Evolutionary conservation across 2,113 vertebrate species (phyloP).

Genomic region (Lucifuga dentata): DNA sequence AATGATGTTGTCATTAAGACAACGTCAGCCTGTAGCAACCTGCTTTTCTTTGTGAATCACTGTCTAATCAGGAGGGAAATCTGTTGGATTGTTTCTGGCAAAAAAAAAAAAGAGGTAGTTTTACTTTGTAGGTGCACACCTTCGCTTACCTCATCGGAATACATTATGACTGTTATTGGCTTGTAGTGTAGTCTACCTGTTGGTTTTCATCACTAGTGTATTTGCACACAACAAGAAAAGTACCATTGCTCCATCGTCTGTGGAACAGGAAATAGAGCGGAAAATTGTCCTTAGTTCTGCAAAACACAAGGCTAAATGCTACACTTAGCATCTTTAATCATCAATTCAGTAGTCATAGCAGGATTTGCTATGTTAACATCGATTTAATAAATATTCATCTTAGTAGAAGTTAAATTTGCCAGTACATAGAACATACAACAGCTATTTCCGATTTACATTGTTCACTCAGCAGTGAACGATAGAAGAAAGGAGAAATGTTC

Average conservation of each 20-base stretch:
- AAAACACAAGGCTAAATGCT: not conserved
- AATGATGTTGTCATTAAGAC: too few relatives aligned
- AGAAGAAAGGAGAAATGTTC: too few relatives aligned
- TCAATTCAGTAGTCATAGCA: too few relatives aligned
- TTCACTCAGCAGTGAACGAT: too few relatives aligned
- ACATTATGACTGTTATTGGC: not conserved
- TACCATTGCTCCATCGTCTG: not conserved
- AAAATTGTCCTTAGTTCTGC: too few relatives aligned
- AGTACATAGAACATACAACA: not conserved
- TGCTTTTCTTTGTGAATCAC: not conserved
- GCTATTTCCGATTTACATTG: not conserved
- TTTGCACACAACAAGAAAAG: slow-evolving; percentile 17
- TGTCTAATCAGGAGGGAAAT: too few relatives aligned
- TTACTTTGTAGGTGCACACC: not conserved
- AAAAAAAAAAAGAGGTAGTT: too few relatives aligned
- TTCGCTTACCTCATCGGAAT: not conserved
- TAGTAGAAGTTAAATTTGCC: too few relatives aligned
- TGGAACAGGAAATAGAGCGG: not conserved
- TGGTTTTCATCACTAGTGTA: not conserved
- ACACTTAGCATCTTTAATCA: not conserved
- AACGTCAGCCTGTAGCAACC: too few relatives aligned
- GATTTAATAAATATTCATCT: too few relatives aligned
- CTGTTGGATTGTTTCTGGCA: too few relatives aligned
- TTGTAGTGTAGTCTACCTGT: not conserved
- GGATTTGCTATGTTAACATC: too few relatives aligned